phyloP scores from a whole-genome alignment of 2,113 vertebrate genomes.

The Lepus europaeus region DNA sequence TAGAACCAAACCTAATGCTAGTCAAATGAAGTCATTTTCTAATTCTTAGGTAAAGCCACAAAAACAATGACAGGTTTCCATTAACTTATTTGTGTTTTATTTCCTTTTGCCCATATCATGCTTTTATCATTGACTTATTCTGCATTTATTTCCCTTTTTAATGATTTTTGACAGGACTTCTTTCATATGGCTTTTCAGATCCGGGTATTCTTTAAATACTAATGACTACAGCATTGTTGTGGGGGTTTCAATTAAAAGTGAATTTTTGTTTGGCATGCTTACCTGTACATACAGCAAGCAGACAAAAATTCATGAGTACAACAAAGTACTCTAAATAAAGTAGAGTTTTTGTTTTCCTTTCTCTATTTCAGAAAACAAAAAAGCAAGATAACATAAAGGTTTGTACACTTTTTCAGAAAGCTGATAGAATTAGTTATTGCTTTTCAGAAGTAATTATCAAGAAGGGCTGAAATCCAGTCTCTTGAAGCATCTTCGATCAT shows the following conservation, averaged over 20 bases:
- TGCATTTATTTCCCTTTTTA: background rate
- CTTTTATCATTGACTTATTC: conserved; percentile 7
- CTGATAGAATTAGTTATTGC: conserved; percentile 61
- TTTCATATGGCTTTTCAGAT: background rate
- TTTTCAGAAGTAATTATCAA: conserved; percentile 75
- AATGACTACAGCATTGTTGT: background rate
- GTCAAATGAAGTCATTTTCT: background rate
- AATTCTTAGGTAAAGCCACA: background rate
- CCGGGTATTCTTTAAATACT: background rate
- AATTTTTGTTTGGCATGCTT: background rate
- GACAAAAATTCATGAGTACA: background rate
- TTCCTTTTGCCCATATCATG: background rate
- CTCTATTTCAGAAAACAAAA: conserved; percentile 59
- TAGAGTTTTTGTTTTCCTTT: conserved; percentile 20
- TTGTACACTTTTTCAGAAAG: conserved; percentile 62
- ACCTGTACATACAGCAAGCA: background rate
- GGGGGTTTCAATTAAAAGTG: background rate
- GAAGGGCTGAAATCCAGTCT: conserved; percentile 57
- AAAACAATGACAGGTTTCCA: background rate
- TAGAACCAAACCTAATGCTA: background rate
- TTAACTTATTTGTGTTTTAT: background rate
- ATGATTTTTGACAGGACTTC: background rate
- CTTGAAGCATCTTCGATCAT: conserved; percentile 64
- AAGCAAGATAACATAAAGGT: conserved; percentile 8
- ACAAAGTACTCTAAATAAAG: background rate